Base-by-base conservation (phyloP, 2,888 invertebrate genomes). In the Cacoxenus indagator region DNA sequence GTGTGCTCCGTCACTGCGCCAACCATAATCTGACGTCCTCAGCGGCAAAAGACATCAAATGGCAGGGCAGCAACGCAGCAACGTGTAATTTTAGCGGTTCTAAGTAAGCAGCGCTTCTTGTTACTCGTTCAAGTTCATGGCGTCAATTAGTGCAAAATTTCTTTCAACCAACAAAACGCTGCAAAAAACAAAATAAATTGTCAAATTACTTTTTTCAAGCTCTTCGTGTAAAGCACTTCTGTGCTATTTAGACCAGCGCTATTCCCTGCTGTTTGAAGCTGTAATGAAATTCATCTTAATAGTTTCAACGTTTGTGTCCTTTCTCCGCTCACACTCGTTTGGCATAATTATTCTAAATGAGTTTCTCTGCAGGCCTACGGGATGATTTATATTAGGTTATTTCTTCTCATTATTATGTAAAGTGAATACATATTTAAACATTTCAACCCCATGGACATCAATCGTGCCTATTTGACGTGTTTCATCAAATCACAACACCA, bases 331-430 rank as follows among this genome's bases (percentile, higher is more conserved):
- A n/a, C 5, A 26, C 6, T 9, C 61, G 2, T 22, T 62, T 62
- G 19, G 2, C n/a, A 45, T 62, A 62, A 62, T 62, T 62, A 45
- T 62, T 62, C 43, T 62, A 62, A 62, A 62, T 45, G 61, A 62
- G 61, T 22, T 22, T 5, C 8, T 4, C 1, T 51, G 6, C 17
- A 22, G 51, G 19, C 19, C 22, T 51, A 51, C 5, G 8, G 45
- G 14, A n/a, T 62, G 45, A 43, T 62, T 43, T 62, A 62, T 29
- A 57, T 57, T 57, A 26, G 29, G 8, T 14, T 14, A 26, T 57
- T 57, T 48, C n/a, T n/a, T 17, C 11, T 6, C 48, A 48, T 48
- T 48, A 17, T 8, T 19, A 48, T 19, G 17, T 6, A 48, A 48
- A 19, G 6, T 48, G 6, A 19, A 14, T 54, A 24, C 26, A 24